phyloP scores from a whole-genome alignment of 2,113 vertebrate species.

The Sapayoa aenigma region DNA sequence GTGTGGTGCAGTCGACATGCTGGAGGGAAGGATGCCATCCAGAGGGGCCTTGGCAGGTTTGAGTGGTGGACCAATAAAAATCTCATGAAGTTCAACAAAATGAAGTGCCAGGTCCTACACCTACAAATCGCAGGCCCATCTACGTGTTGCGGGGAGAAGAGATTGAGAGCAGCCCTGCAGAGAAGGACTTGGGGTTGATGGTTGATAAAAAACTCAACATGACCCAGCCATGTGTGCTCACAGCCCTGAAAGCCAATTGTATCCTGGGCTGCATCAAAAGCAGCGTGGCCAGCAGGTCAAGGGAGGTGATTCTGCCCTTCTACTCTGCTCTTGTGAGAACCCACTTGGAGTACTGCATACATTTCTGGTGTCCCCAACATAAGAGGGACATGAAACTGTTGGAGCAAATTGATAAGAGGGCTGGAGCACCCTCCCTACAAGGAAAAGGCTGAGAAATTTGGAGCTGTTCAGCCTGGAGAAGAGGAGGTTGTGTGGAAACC shows the following conservation, averaged over 20 bases:
- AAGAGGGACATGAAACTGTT: neutral
- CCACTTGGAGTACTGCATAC: neutral
- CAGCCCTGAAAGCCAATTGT: neutral
- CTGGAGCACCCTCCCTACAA: neutral
- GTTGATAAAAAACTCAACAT: neutral
- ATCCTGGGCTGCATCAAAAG: neutral
- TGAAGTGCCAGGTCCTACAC: neutral
- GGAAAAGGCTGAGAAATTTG: neutral
- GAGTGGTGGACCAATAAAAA: neutral
- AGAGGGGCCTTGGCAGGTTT: neutral
- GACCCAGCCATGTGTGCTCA: neutral
- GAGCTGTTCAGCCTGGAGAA: neutral
- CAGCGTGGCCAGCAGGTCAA: rapidly evolving
- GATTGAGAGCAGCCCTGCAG: neutral
- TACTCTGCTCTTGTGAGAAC: neutral
- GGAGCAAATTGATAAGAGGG: neutral
- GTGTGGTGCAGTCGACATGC: neutral
- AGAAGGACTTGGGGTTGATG: neutral
- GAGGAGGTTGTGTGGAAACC: neutral
- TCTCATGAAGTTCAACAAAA: neutral
- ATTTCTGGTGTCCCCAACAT: too few relatives aligned
- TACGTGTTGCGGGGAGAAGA: neutral
- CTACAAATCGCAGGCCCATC: neutral
- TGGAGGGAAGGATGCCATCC: neutral
- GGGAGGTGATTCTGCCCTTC: neutral